phyloP scores from a whole-genome alignment of 2,113 vertebrate genomes.

The Gymnocephalus cernua region DNA sequence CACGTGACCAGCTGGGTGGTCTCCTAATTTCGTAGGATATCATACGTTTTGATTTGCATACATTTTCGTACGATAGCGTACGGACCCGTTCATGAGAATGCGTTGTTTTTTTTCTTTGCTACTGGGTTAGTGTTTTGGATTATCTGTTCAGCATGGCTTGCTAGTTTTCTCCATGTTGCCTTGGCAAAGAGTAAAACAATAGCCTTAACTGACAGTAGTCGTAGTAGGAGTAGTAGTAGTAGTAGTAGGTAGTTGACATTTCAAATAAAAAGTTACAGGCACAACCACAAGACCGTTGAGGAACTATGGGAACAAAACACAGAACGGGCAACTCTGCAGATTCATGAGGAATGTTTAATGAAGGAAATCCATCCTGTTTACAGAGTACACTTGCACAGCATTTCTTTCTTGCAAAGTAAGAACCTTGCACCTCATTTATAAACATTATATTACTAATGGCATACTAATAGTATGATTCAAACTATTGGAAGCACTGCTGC shows the following conservation, averaged over 20 bases:
- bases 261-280: background rate
- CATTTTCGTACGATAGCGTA: no score
- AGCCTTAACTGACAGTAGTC: background rate
- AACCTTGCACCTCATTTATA: constrained; percentile 22
- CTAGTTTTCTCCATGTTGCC: background rate
- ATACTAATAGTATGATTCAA: constrained; percentile 33
- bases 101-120: no score
- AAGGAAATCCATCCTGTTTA: constrained; percentile 44
- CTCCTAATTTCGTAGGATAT: no score
- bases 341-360: constrained; percentile 8
- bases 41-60: no score
- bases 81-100: no score
- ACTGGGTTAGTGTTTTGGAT: background rate
- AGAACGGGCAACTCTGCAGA: constrained; percentile 1
- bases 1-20: no score
- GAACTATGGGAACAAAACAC: constrained; percentile 11
- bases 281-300: background rate
- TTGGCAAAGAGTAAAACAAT: background rate
- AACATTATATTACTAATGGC: constrained; percentile 25
- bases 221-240: no score
- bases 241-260: background rate
- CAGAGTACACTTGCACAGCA: constrained; percentile 29
- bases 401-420: constrained; percentile 12
- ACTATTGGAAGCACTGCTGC: constrained; percentile 41
- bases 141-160: background rate